Percentiles rank a stretch among this genome's conserved stretches.
These are phyloP conservation scores for Diaprepes abbreviatus DNA, from an alignment of 2,888 invertebrate genomes.

Conservation along the genomic window DNA sequence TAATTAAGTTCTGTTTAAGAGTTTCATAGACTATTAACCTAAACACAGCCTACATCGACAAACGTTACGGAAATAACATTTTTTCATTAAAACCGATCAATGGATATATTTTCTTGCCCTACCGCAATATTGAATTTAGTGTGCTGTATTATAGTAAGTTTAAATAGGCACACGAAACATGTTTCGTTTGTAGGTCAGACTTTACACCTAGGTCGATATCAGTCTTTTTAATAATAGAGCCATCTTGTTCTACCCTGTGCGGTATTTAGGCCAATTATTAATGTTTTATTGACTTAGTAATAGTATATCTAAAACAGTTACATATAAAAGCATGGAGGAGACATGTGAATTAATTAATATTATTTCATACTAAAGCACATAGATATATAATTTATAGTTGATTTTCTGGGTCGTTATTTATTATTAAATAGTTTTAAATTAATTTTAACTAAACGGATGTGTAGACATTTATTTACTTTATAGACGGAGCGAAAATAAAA, in stretches of 20 bases:
- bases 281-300: background rate
- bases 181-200: background rate
- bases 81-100: conserved; percentile 1
- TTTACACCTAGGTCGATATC: conserved; percentile 3
- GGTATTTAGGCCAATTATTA: background rate
- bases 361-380: too few species aligned
- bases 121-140: background rate
- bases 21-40: background rate
- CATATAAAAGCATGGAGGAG: too few species aligned
- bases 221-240: conserved; percentile 1
- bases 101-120: background rate
- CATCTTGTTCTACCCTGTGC: background rate
- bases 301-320: too few species aligned
- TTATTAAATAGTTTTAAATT: too few species aligned
- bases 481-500: too few species aligned
- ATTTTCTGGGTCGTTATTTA: too few species aligned
- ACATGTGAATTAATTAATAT: too few species aligned
- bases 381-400: too few species aligned
- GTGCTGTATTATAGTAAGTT: conserved; percentile 4
- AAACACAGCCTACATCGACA: background rate
- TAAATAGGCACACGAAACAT: conserved; percentile 9
- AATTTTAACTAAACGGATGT: too few species aligned
- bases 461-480: too few species aligned
- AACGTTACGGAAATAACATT: background rate
- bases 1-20: too few species aligned